These are phyloP conservation scores for Pseudonaja textilis DNA, from an alignment of 2,113 vertebrate species.

Conservation along the genomic window DNA sequence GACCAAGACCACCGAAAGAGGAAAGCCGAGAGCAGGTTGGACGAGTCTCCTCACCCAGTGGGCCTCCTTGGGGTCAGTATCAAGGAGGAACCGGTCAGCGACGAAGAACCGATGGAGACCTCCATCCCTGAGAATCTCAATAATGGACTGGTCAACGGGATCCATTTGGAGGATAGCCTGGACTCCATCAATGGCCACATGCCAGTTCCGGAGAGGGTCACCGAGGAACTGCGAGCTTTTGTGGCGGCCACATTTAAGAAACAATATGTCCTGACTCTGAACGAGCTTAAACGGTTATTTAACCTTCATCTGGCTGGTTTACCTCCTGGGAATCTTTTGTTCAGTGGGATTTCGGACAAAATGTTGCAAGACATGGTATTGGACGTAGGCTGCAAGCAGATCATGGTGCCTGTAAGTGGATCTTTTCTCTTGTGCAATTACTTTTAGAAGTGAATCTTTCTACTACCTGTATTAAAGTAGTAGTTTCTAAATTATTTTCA, in stretches of 20 bases:
- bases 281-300: slow-evolving; percentile 93
- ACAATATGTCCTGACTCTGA: slow-evolving; percentile 92
- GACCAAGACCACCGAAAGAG: slow-evolving; percentile 79
- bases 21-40: slow-evolving; percentile 58
- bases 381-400: slow-evolving; percentile 90
- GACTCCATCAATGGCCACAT: slow-evolving; percentile 76
- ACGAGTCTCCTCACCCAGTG: not conserved
- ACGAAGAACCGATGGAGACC: slow-evolving; percentile 87
- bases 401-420: slow-evolving; percentile 96
- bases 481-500: too few species aligned
- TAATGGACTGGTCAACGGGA: slow-evolving; percentile 80
- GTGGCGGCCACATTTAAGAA: slow-evolving; percentile 85
- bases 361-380: slow-evolving; percentile 91
- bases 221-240: slow-evolving; percentile 87
- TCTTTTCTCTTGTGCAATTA: not conserved
- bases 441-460: not conserved
- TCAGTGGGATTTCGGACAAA: slow-evolving; percentile 90
- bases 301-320: slow-evolving; percentile 93
- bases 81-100: slow-evolving; percentile 77
- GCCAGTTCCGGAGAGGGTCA: slow-evolving; percentile 55
- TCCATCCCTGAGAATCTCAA: slow-evolving; percentile 53
- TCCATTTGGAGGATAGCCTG: slow-evolving; percentile 58
- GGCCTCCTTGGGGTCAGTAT: slow-evolving; percentile 62
- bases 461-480: too few species aligned
- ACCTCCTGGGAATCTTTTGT: slow-evolving; percentile 81